Evolutionary conservation across 1,140 invertebrate species (phyloP), one percentile per base, ranked within the genome.

Genomic region (Subanguina moxae): DNA sequence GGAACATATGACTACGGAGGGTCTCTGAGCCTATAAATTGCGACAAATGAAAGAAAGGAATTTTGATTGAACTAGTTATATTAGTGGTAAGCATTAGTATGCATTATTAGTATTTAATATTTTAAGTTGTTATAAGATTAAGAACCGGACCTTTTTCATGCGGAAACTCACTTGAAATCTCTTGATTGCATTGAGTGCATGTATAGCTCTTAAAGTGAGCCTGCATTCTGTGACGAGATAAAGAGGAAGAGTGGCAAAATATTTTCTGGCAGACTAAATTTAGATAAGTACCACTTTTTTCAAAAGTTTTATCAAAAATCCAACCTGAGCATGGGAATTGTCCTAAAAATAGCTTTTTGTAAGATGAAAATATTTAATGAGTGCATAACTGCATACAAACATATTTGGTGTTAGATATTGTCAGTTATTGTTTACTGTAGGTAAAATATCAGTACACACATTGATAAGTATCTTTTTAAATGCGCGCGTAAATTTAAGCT

Each of bases 171-270:
- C 80, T 82, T 32, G 81, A 72, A 58, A 82, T 82, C 56, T 82
- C 80, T 64, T 82, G 77, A 27, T 72, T 73, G 52, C 80, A 82
- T 28, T 82, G 69, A 11, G 81, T 83, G 59, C 80, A 82, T 21
- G 76, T 82, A 67, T 82, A 82, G 63, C 76, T 82, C 65, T 81
- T 82, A 65, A 83, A 82, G 59, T 82, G 80, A 13, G 80, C 81
- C 46, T 82, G 80, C 80, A 82, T 82, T 46, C 80, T 74, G 57
- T 82, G 80, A 23, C 80, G 71, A 57, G 78, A 80, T 17, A 82
- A 68, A 7, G 80, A 82, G 0, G 80, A 82, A 8, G 80, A 82
- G 59, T 82, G 80, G 64, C 80, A 82, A 71, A 82, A 82, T 13
- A 82, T 68, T 73, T 82, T 82, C 19, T 65, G 25, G 45, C 80